Evolutionary conservation across 2,113 vertebrate genomes (phyloP).

Genomic region (Gallinago paraguaiae): DNA sequence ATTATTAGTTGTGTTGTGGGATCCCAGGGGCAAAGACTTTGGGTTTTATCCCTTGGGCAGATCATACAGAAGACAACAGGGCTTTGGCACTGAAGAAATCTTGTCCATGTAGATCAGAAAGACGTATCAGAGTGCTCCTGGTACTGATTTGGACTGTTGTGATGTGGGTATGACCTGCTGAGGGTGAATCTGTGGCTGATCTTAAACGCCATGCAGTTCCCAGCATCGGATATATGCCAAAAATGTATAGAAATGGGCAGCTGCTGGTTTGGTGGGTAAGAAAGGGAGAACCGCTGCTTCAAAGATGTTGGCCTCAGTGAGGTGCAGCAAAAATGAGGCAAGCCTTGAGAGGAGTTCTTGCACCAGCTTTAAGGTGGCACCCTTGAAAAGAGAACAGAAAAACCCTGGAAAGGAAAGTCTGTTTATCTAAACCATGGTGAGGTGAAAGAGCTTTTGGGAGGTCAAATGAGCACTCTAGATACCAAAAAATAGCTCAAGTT

Average conservation of each 20-base stretch:
- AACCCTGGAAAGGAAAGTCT: neutral
- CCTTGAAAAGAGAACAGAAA: neutral
- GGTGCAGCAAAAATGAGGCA: neutral
- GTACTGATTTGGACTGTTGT: neutral
- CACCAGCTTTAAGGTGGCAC: neutral
- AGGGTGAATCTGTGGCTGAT: neutral
- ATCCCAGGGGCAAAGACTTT: neutral
- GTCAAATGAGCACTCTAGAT: neutral
- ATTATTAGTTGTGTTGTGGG: neutral
- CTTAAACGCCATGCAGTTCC: neutral
- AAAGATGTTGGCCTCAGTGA: neutral
- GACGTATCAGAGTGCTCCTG: neutral
- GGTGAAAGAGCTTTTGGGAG: neutral
- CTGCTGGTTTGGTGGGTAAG: neutral
- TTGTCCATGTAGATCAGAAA: neutral
- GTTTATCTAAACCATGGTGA: neutral
- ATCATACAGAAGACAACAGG: neutral
- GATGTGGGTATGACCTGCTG: neutral
- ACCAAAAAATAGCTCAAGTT: neutral
- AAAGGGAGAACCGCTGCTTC: neutral
- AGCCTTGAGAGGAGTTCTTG: neutral
- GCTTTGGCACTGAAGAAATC: neutral
- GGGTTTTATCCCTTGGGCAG: fast-evolving
- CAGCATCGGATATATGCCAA: neutral
- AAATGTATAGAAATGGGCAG: neutral